A percentile compares a stretch with the other conserved stretches of the same genome.
These are phyloP conservation scores for Chiroxiphia lanceolata DNA, from an alignment of 2,797 vertebrate genomes.

Conservation along the genomic window DNA sequence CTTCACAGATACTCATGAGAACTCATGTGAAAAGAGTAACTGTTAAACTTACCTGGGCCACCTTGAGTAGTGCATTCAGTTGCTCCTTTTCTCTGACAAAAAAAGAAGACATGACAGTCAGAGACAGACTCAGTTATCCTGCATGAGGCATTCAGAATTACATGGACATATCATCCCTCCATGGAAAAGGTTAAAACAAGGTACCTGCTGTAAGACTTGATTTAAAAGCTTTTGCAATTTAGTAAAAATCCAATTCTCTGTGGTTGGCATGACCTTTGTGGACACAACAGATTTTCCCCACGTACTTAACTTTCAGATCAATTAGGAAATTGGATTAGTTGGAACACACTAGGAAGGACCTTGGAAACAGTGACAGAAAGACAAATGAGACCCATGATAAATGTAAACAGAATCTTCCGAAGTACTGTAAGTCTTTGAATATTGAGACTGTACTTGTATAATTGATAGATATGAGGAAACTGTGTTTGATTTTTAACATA, in stretches of 20 bases:
- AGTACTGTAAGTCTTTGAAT: background rate
- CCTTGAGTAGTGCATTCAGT: slow-evolving; percentile 46
- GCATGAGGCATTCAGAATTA: background rate
- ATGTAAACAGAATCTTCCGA: background rate
- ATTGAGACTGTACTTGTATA: background rate
- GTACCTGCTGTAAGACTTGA: background rate
- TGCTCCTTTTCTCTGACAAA: slow-evolving; percentile 69
- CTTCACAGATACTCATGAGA: background rate
- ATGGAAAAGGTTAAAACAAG: background rate
- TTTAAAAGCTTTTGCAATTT: slow-evolving; percentile 37
- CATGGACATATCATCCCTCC: background rate
- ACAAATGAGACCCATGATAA: background rate
- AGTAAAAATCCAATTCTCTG: slow-evolving; percentile 10
- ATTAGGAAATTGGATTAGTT: slow-evolving; percentile 9
- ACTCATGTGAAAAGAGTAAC: background rate
- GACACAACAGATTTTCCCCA: background rate
- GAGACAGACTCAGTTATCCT: background rate
- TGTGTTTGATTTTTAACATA: background rate
- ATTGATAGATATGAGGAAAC: background rate
- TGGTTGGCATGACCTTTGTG: background rate
- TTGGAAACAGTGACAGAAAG: background rate
- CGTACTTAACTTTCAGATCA: background rate
- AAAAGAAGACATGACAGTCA: slow-evolving; percentile 12
- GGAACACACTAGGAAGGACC: background rate
- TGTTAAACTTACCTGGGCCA: slow-evolving; percentile 66